Conservation (phyloP, 2,797 vertebrate species). For the Euthynnus affinis region DNA sequence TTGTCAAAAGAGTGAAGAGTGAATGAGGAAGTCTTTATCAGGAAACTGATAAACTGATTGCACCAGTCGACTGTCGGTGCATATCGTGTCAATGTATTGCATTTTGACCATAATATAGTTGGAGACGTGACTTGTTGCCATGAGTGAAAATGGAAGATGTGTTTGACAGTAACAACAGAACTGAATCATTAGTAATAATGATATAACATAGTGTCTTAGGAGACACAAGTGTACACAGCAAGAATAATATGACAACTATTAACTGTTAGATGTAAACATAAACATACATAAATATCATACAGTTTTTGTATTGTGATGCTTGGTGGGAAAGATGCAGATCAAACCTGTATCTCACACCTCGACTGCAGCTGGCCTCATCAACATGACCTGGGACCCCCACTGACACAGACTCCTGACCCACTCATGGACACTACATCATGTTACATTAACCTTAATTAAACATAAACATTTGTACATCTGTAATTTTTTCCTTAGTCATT, state of each 20-base stretch:
- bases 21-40: slow-evolving; percentile 15
- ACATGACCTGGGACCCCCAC: no score
- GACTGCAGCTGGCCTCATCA: no score
- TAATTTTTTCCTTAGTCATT: no score
- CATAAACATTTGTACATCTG: no score
- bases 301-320: background rate
- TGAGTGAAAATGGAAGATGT: background rate
- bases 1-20: background rate
- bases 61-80: background rate
- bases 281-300: background rate
- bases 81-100: background rate
- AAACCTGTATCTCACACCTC: background rate
- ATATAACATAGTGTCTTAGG: background rate
- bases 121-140: background rate
- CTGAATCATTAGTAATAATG: background rate
- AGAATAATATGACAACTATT: no score
- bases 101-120: background rate
- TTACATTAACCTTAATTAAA: no score
- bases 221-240: no score
- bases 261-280: no score
- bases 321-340: background rate
- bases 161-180: background rate
- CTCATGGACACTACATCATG: no score
- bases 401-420: no score
- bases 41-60: background rate